Evolutionary conservation across 1,140 invertebrate species (phyloP).

Genomic region (Cydia pomonella): DNA sequence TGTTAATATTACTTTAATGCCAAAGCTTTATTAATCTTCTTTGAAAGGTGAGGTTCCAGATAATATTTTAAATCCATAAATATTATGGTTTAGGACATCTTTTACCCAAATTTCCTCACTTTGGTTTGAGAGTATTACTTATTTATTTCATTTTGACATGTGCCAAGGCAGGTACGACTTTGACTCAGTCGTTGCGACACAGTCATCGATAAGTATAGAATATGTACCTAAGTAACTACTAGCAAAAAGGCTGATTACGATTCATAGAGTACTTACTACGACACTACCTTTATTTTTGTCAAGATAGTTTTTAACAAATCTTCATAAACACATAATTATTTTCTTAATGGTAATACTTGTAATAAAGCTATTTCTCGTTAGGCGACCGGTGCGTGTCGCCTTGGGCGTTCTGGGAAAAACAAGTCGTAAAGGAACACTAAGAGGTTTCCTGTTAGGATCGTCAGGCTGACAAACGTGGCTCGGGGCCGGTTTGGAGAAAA

Average conservation of each 20-base stretch:
- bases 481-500: constrained; percentile 50
- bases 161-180: background rate
- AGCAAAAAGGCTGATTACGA: background rate
- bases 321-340: background rate
- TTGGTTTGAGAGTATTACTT: background rate
- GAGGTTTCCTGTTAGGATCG: background rate
- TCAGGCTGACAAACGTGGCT: constrained; percentile 50
- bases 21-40: background rate
- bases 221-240: background rate
- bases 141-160: constrained; percentile 8
- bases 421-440: constrained; percentile 22
- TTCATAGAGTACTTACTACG: background rate
- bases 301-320: too few relatives aligned
- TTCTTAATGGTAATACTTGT: background rate
- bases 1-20: background rate
- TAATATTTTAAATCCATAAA: background rate
- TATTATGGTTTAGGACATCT: background rate
- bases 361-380: too few relatives aligned
- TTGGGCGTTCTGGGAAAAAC: background rate
- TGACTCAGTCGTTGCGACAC: background rate
- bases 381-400: background rate
- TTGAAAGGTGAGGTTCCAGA: background rate
- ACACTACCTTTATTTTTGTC: background rate
- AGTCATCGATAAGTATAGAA: too few relatives aligned
- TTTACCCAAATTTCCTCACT: background rate